Evolutionary conservation across 2,888 invertebrate genomes (phyloP).

Genomic region (Psylliodes chrysocephalus): DNA sequence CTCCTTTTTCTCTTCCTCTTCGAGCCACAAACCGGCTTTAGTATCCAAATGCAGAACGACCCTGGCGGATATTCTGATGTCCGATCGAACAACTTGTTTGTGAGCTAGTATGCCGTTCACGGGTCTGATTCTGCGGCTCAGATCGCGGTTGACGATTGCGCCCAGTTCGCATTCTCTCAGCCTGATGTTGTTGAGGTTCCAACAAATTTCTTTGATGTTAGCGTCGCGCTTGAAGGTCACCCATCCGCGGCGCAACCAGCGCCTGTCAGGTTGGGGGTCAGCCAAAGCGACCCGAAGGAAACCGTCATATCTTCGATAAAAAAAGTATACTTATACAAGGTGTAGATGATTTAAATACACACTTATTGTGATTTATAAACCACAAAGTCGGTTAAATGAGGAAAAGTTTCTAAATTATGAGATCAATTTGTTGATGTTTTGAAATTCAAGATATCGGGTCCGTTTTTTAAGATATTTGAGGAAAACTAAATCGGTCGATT

Average conservation of each 20-base stretch:
- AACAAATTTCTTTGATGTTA: conserved; percentile 99
- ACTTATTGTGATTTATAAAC: no score
- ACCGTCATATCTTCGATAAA: conserved; percentile 80
- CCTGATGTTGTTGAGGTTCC: conserved; percentile 97
- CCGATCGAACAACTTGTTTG: conserved; percentile 87
- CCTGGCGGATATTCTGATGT: conserved; percentile 91
- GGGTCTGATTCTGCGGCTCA: conserved; percentile 92
- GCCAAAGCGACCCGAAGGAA: conserved; percentile 95
- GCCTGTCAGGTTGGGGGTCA: conserved; percentile 95
- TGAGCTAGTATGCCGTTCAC: conserved; percentile 92
- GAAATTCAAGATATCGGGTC: no score
- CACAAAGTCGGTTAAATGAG: no score
- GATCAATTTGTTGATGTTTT: no score
- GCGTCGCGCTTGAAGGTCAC: conserved; percentile 96
- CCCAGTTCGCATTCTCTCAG: conserved; percentile 91
- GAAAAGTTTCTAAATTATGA: no score
- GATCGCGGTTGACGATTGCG: conserved; percentile 95
- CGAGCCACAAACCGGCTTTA: conserved; percentile 81
- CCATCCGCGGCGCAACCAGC: conserved; percentile 98
- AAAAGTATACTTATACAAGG: no score
- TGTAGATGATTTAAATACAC: no score
- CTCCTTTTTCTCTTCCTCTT: conserved; percentile 64
- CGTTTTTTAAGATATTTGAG: no score
- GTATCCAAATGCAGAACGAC: conserved; percentile 91
- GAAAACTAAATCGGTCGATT: no score